phyloP scores from a whole-genome alignment of 2,888 invertebrate genomes.

The Clunio marinus region DNA sequence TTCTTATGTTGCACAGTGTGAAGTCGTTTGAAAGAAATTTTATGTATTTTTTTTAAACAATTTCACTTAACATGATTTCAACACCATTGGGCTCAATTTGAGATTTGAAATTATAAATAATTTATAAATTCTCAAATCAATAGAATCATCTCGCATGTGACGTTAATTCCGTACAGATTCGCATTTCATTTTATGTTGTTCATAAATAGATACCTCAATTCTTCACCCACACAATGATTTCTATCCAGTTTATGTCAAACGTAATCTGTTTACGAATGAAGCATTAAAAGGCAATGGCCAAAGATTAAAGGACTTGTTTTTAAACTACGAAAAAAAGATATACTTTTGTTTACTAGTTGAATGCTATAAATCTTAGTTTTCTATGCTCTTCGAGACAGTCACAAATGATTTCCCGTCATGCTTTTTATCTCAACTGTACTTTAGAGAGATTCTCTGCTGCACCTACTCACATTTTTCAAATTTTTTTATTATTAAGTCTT shows the following conservation, averaged over 20 bases:
- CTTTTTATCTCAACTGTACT: constrained; percentile 14
- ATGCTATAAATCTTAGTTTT: constrained; percentile 12
- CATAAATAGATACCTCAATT: not conserved
- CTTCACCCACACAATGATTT: not conserved
- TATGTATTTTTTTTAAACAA: too few species aligned
- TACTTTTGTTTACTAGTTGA: not conserved
- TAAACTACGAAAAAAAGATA: not conserved
- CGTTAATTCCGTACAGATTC: too few species aligned
- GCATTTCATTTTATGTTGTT: not conserved
- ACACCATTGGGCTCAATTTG: too few species aligned
- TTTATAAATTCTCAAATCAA: too few species aligned
- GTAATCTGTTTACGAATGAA: constrained; percentile 22
- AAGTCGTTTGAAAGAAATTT: too few species aligned
- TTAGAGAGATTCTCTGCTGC: not conserved
- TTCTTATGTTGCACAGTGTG: not conserved
- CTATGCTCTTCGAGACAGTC: not conserved
- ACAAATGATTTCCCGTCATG: not conserved
- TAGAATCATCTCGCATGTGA: too few species aligned
- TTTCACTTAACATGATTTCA: too few species aligned
- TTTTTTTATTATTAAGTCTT: too few species aligned
- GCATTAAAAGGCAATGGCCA: not conserved
- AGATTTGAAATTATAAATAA: too few species aligned
- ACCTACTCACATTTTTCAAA: not conserved
- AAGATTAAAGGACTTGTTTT: constrained; percentile 23
- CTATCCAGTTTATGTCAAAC: not conserved